Evolutionary conservation across 1,140 invertebrate species (phyloP).

Genomic region (Ceratosolen solmsi): DNA sequence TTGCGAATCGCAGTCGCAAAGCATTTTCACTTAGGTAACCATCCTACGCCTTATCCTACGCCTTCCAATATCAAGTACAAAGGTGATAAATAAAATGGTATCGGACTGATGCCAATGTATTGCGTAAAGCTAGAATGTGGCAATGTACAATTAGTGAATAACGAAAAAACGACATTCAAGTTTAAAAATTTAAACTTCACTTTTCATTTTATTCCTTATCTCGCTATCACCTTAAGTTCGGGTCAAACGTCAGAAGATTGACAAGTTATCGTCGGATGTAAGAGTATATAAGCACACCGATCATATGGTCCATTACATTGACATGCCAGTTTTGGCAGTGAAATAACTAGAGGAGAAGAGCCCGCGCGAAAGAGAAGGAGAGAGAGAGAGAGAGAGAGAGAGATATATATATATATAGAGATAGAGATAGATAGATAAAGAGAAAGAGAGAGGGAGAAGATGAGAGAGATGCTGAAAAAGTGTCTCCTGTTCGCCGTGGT

Average conservation of each 20-base stretch:
- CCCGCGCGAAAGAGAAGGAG: neutral
- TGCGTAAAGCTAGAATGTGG: neutral
- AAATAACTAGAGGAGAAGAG: neutral
- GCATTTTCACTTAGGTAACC: too few species aligned
- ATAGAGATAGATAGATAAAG: too few species aligned
- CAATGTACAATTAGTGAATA: conserved; percentile 12
- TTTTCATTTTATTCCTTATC: neutral
- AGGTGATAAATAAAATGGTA: conserved; percentile 3
- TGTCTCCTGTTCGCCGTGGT: conserved; percentile 11
- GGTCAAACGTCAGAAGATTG: conserved; percentile 40
- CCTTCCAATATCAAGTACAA: neutral
- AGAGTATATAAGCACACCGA: conserved; percentile 32
- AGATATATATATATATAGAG: too few species aligned
- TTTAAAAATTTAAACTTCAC: conserved; percentile 7
- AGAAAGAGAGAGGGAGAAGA: too few species aligned
- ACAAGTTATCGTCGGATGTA: conserved; percentile 4
- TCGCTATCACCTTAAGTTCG: neutral
- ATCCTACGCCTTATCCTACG: too few species aligned
- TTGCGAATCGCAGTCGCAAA: too few species aligned
- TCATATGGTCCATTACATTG: neutral
- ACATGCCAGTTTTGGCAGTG: conserved; percentile 18
- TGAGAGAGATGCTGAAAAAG: conserved; percentile 17
- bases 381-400: conserved; percentile 11
- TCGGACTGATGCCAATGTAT: neutral
- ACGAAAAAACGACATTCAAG: too few species aligned